phyloP scores from a whole-genome alignment of 1,140 invertebrate genomes.

The Drosophila subobscura region DNA sequence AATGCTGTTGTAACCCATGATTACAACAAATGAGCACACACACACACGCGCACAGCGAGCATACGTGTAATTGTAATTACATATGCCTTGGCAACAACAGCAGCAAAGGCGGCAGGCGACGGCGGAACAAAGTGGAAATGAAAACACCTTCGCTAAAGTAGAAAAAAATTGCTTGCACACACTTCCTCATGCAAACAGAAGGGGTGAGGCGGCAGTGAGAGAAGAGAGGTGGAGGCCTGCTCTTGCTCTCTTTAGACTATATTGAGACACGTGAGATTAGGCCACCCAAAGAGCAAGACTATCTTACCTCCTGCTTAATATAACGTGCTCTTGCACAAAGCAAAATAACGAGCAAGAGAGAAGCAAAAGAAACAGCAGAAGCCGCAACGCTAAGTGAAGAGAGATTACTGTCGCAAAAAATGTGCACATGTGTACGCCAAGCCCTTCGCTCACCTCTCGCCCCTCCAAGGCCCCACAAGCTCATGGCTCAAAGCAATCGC shows the following conservation, averaged over 20 bases:
- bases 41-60: conserved; percentile 9
- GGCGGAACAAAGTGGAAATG: conserved; percentile 30
- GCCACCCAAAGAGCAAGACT: no score
- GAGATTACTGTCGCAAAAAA: conserved; percentile 19
- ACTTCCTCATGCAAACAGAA: conserved; percentile 66
- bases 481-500: no score
- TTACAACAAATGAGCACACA: conserved; percentile 55
- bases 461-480: no score
- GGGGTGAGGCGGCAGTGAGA: conserved; percentile 48
- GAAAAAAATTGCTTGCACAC: conserved; percentile 49
- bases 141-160: conserved; percentile 65
- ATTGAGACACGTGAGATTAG: no score
- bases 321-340: conserved; percentile 31
- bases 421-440: conserved; percentile 23
- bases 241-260: no score
- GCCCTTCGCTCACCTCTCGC: conserved; percentile 13
- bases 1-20: conserved; percentile 75
- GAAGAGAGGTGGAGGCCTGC: conserved; percentile 12
- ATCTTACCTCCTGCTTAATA: no score
- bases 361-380: no score
- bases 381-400: neutral
- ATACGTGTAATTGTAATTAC: conserved; percentile 52
- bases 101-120: no score
- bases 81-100: conserved; percentile 36
- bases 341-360: conserved; percentile 36